Evolutionary conservation across 2,113 vertebrate genomes (phyloP).

Genomic region (Amphilophus citrinellus): DNA sequence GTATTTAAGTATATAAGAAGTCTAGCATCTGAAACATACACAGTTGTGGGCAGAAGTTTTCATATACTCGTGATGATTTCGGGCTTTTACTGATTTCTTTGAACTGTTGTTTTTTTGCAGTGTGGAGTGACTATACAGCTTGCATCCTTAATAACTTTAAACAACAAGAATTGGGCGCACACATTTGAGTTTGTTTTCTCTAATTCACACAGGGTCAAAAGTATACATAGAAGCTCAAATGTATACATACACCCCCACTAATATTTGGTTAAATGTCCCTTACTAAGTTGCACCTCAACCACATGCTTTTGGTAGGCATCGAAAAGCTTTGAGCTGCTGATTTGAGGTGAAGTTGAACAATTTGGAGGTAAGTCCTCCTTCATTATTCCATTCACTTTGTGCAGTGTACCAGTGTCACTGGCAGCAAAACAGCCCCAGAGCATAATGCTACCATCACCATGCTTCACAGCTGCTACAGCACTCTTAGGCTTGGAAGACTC

Average conservation of each 20-base stretch:
- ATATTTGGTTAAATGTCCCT: no score
- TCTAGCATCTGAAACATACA: neutral
- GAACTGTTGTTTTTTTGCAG: no score
- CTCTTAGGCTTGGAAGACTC: neutral
- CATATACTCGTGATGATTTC: no score
- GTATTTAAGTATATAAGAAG: neutral
- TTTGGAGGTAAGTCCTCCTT: neutral
- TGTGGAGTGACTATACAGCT: no score
- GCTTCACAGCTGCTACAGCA: neutral
- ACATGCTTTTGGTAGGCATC: neutral
- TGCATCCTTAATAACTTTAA: no score
- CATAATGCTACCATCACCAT: neutral
- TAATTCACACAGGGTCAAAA: no score
- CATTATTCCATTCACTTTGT: neutral
- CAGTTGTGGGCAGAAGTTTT: neutral
- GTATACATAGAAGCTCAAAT: no score
- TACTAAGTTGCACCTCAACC: neutral
- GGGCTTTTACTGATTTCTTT: no score
- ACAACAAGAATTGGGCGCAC: no score
- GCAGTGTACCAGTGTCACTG: neutral
- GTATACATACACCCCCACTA: no score
- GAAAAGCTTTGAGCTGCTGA: neutral
- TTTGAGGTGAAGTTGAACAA: neutral
- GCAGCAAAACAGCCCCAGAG: neutral
- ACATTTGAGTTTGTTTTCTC: no score